phyloP scores from a whole-genome alignment of 1,140 invertebrate genomes.

The Sinella curviseta region DNA sequence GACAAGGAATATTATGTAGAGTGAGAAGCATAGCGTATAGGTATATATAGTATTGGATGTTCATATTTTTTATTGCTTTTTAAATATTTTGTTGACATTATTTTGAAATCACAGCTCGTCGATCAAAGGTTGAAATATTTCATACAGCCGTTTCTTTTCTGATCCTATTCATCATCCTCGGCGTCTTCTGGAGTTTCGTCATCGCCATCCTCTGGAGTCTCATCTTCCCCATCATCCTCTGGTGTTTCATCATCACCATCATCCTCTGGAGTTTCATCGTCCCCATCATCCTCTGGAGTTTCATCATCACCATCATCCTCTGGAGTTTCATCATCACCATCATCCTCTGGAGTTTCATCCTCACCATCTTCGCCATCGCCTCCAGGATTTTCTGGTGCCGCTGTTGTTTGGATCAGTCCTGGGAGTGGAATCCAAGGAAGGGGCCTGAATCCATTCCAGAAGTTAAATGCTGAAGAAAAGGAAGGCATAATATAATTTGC shows the following conservation, averaged over 20 bases:
- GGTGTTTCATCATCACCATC: background rate
- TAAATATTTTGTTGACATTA: too few relatives aligned
- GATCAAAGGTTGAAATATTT: too few relatives aligned
- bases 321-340: constrained; percentile 22
- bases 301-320: constrained; percentile 24
- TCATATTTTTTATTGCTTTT: too few relatives aligned
- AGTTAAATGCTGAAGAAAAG: background rate
- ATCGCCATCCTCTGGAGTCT: background rate
- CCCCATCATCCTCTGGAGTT: background rate
- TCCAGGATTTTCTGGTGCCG: background rate
- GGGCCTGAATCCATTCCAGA: background rate
- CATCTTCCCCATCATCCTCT: background rate
- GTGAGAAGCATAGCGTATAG: too few relatives aligned
- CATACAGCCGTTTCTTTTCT: background rate
- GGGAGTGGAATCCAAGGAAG: background rate
- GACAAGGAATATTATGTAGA: too few relatives aligned
- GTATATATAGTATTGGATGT: background rate
- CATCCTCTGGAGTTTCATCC: background rate
- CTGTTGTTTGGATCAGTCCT: background rate
- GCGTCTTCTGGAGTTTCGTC: background rate
- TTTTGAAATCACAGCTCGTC: too few relatives aligned
- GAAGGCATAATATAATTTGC: background rate
- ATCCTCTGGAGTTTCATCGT: background rate
- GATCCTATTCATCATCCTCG: background rate
- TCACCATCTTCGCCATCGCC: too few relatives aligned